Percentiles rank a stretch among this genome's conserved stretches.
Conservation (phyloP, 2,888 invertebrate species). For the Drosophila niveifrons region DNA sequence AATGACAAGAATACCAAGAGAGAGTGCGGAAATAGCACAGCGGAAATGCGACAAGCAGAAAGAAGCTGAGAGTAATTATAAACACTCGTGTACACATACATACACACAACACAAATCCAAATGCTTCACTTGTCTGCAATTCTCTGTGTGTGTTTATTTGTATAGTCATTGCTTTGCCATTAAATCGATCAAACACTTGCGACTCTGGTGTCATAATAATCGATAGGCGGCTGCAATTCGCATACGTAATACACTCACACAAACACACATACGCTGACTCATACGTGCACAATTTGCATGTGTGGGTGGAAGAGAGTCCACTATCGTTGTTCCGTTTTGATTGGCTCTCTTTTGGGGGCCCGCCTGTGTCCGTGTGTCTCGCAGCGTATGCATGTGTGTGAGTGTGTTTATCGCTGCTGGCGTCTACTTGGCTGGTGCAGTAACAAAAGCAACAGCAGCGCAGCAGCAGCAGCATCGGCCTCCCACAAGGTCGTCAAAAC, state of each 20-base stretch:
- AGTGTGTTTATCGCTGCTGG: constrained; percentile 12
- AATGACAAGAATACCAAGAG: background rate
- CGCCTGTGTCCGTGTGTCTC: constrained; percentile 25
- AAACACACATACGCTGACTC: background rate
- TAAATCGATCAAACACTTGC: constrained; percentile 55
- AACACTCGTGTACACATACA: too few species aligned
- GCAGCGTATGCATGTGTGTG: background rate
- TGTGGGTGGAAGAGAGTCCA: constrained; percentile 12
- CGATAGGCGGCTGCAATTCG: constrained; percentile 33
- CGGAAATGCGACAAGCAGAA: constrained; percentile 10
- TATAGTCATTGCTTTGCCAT: constrained; percentile 27
- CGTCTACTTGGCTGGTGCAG: constrained; percentile 31
- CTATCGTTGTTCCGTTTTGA: constrained; percentile 47
- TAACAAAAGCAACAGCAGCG: constrained; percentile 27
- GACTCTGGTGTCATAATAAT: constrained; percentile 28
- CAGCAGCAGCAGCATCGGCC: constrained; percentile 19
- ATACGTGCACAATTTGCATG: constrained; percentile 4
- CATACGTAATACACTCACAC: constrained; percentile 21
- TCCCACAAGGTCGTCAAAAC: constrained; percentile 48
- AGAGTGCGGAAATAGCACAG: constrained; percentile 17
- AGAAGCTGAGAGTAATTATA: constrained; percentile 4
- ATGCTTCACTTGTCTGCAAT: background rate
- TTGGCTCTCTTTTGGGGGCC: constrained; percentile 63
- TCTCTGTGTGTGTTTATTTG: background rate
- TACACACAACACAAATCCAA: too few species aligned